Base-by-base conservation (phyloP, 2,888 invertebrate species). In the Cecidostiba fungosa region DNA sequence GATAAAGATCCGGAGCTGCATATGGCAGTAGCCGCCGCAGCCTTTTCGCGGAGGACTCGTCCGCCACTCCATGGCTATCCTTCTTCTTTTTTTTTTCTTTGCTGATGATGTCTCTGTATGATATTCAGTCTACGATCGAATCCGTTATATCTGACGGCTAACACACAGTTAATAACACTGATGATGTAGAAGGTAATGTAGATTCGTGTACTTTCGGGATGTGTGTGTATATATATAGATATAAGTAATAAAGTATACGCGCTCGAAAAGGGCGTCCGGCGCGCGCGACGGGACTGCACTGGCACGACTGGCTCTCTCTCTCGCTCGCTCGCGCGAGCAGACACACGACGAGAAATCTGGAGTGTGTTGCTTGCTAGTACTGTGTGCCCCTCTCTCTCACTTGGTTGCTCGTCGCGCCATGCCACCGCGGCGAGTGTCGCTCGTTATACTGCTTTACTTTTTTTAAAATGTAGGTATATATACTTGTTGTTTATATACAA, bases 311-410 rank as follows among this genome's bases (percentile, higher is more conserved):
- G 29, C 66, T 26, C 66, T 14, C 72, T 72, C 72, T 19, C 32
- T 32, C 32, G 19, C 70, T 36, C 36, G 70, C 36, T 23, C 69
- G 19, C 29, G 69, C 32, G 32, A 29, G 69, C 36, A 36, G 29
- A 36, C 32, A 36, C 76, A 70, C 54, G 66, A 66, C 77, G 77
- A 85, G 80, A 85, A 85, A 85, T 85, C 76, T 85, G 72, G 77
- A 85, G 76, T 83, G 76, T 83, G 66, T 72, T 62, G 54, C 62
- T 78, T 14, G 36, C 2, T 43, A n/a, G 16, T 76, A 12, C 82
- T 29, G 70, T 36, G n/a, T 23, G 54, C 54, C 50, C 36, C 29
- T 23, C 59, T 70, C 78, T 66, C 8, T 72, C 10, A 76, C 86
- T 85, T 70, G 81, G 77, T 77, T 82, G 74, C 82, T 85, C 29